Evolutionary conservation across 2,113 vertebrate genomes (phyloP).

Genomic region (Rhinolophus sinicus): DNA sequence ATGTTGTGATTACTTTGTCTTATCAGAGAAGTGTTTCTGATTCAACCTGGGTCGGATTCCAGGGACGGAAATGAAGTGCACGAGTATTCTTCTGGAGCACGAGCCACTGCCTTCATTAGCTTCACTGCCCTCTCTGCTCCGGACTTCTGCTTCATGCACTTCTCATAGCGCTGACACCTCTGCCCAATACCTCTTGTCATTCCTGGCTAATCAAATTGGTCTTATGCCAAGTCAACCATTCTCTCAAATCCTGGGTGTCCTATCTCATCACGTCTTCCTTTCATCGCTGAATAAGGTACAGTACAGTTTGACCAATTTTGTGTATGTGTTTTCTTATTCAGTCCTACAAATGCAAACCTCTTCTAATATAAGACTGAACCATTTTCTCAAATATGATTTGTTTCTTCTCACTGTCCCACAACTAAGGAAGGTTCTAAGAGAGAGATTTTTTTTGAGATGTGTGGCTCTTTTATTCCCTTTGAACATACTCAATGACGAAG

Average conservation of each 20-base stretch:
- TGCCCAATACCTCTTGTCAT: constrained; percentile 69
- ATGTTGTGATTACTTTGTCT: constrained; percentile 1
- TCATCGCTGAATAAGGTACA: constrained; percentile 60
- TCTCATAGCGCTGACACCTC: constrained; percentile 73
- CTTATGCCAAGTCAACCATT: constrained; percentile 64
- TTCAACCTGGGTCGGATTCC: not conserved
- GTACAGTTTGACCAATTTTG: not conserved
- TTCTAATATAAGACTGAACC: not conserved
- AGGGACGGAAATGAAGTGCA: not conserved
- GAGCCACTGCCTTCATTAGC: not conserved
- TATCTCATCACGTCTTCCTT: constrained; percentile 68
- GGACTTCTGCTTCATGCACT: constrained; percentile 49
- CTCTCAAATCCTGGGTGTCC: constrained; percentile 65
- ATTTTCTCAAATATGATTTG: constrained; percentile 22
- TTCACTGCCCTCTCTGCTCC: constrained; percentile 21
- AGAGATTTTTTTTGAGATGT: not conserved
- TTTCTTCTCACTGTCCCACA: not conserved
- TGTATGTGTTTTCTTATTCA: constrained; percentile 48
- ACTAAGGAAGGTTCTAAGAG: not conserved
- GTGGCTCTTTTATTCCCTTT: constrained; percentile 36
- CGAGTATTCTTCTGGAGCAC: not conserved
- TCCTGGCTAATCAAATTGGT: constrained; percentile 75
- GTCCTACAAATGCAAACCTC: constrained; percentile 26
- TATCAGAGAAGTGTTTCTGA: constrained; percentile 31
- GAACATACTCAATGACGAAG: not conserved